These are phyloP conservation scores for Ptychoptera contaminata DNA, from an alignment of 2,888 invertebrate species.

Conservation along the genomic window DNA sequence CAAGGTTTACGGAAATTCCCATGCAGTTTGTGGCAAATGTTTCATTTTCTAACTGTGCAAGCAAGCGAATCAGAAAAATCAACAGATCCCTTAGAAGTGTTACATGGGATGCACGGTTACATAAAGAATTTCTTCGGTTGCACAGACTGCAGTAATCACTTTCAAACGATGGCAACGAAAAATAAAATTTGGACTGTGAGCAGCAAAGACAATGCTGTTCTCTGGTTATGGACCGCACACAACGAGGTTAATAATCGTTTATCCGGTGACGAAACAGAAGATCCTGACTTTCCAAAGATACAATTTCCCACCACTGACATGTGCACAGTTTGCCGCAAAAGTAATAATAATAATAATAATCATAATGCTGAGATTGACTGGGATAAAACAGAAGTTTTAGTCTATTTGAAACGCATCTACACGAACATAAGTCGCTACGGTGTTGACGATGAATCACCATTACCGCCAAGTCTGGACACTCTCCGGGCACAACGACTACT, in stretches of 20 bases:
- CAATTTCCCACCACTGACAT: slow-evolving; percentile 61
- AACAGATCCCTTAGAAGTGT: slow-evolving; percentile 46
- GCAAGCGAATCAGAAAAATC: slow-evolving; percentile 37
- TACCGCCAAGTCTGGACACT: slow-evolving; percentile 18
- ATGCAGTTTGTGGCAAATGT: slow-evolving; percentile 89
- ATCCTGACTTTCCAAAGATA: slow-evolving; percentile 75
- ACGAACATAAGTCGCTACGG: slow-evolving; percentile 24
- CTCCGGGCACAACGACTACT: slow-evolving; percentile 21
- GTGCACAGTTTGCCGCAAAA: slow-evolving; percentile 52
- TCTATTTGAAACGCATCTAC: slow-evolving; percentile 26
- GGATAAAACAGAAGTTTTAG: slow-evolving; percentile 23
- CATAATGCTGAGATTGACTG: slow-evolving; percentile 16
- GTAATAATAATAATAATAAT: slow-evolving; percentile 8
- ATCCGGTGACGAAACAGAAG: slow-evolving; percentile 74
- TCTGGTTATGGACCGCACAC: slow-evolving; percentile 92
- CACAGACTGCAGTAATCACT: slow-evolving; percentile 77
- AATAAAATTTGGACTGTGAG: slow-evolving; percentile 53
- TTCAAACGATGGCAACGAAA: slow-evolving; percentile 64
- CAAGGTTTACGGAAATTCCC: slow-evolving; percentile 66
- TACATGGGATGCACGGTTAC: slow-evolving; percentile 75
- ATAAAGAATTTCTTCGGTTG: slow-evolving; percentile 90
- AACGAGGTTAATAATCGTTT: slow-evolving; percentile 84
- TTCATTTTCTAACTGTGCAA: slow-evolving; percentile 79
- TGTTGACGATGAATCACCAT: slow-evolving; percentile 17
- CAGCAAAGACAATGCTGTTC: slow-evolving; percentile 55